Percentiles rank a stretch among this genome's conserved stretches.
These are phyloP conservation scores for Micromesistius poutassou DNA, from an alignment of 2,797 vertebrate genomes.

Conservation along the genomic window DNA sequence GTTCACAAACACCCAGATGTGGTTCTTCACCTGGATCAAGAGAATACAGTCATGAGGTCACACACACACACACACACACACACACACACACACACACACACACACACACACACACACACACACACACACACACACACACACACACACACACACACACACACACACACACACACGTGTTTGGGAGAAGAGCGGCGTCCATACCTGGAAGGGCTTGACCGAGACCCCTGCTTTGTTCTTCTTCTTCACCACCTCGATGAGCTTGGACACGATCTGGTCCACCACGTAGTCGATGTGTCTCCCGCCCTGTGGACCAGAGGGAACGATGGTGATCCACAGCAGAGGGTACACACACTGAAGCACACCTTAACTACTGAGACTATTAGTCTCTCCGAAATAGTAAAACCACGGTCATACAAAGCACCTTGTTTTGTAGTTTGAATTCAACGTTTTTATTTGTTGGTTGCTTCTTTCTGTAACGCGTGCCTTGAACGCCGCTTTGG, in stretches of 20 bases:
- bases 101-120: no score
- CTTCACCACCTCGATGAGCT: conserved; percentile 90
- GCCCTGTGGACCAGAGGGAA: conserved; percentile 66
- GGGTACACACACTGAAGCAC: neutral
- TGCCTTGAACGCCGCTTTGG: no score
- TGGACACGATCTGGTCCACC: conserved; percentile 86
- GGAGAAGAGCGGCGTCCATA: conserved; percentile 22
- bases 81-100: no score
- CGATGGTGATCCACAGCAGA: neutral
- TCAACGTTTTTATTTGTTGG: no score
- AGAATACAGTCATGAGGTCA: neutral
- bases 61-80: no score
- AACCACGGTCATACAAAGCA: neutral
- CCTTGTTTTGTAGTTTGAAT: no score
- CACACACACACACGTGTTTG: no score
- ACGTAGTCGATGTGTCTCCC: conserved; percentile 65
- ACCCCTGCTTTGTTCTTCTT: conserved; percentile 93
- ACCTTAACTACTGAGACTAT: neutral
- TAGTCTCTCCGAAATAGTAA: neutral
- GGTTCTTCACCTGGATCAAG: conserved; percentile 85
- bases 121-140: no score
- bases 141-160: no score
- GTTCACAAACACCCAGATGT: conserved; percentile 90
- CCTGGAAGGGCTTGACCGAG: conserved; percentile 90
- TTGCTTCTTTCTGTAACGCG: no score